A percentile compares a stretch with the other conserved stretches of the same genome.
phyloP scores from a whole-genome alignment of 2,888 invertebrate genomes.

The Perizoma affinitatum region DNA sequence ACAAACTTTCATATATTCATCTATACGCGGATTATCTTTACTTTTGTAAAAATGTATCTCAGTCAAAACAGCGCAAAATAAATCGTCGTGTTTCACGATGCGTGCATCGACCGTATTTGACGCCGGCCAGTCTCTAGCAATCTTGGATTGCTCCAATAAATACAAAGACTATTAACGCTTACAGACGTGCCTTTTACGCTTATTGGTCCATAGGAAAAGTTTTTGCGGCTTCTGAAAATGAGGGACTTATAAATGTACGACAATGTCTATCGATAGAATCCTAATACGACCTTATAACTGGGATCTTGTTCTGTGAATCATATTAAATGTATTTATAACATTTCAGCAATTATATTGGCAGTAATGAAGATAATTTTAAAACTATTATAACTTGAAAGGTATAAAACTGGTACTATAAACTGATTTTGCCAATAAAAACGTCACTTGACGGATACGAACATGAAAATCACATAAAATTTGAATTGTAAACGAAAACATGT shows the following conservation, averaged over 20 bases:
- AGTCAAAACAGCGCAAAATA: conserved; percentile 33
- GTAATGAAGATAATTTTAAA: neutral
- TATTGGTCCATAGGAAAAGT: conserved; percentile 23
- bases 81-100: conserved; percentile 49
- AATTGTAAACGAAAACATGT: conserved; percentile 26
- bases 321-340: no score
- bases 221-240: no score
- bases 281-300: no score
- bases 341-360: conserved; percentile 1
- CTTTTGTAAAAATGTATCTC: neutral
- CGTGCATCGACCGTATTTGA: conserved; percentile 73
- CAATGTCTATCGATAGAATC: no score
- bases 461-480: conserved; percentile 14
- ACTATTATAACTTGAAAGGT: conserved; percentile 6
- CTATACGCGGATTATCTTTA: no score
- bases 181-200: conserved; percentile 49
- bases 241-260: no score
- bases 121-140: conserved; percentile 75
- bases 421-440: conserved; percentile 9
- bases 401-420: conserved; percentile 1
- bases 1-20: no score
- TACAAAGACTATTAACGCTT: conserved; percentile 54
- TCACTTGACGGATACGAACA: conserved; percentile 21
- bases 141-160: conserved; percentile 67
- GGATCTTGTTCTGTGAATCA: conserved; percentile 2